Evolutionary conservation across 2,113 vertebrate genomes (phyloP).

Genomic region (Trinectes maculatus): DNA sequence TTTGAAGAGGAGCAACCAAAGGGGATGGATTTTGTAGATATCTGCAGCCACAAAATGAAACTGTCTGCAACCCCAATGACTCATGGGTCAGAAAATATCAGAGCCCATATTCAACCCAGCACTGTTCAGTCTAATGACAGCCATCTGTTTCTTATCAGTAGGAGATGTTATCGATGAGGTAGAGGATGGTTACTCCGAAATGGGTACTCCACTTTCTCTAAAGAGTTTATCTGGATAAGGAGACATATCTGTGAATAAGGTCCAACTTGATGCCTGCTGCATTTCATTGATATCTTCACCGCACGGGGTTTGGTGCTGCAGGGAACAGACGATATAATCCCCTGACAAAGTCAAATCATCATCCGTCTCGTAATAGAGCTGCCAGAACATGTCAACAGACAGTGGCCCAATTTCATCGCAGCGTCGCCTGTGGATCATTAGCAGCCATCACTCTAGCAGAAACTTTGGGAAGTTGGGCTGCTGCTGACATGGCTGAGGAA

Average conservation of each 20-base stretch:
- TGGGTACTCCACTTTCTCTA: slow-evolving; percentile 12
- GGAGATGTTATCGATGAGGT: slow-evolving; percentile 21
- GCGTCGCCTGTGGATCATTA: slow-evolving; percentile 67
- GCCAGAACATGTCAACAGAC: slow-evolving; percentile 69
- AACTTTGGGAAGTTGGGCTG: slow-evolving; percentile 57
- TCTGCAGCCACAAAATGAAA: slow-evolving; percentile 40
- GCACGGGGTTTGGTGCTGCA: slow-evolving; percentile 55
- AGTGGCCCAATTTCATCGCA: slow-evolving; percentile 66
- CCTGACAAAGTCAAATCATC: slow-evolving; percentile 63
- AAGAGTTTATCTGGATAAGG: slow-evolving; percentile 16
- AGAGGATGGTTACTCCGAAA: slow-evolving; percentile 7
- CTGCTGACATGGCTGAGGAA: slow-evolving; percentile 48
- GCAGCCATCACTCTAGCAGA: slow-evolving; percentile 51
- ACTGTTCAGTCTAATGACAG: slow-evolving; percentile 41
- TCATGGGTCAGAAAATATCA: slow-evolving; percentile 40
- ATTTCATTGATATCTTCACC: slow-evolving; percentile 66
- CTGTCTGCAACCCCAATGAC: slow-evolving; percentile 2
- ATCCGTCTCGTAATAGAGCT: slow-evolving; percentile 65
- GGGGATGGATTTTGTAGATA: slow-evolving; percentile 61
- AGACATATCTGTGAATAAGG: slow-evolving; percentile 44
- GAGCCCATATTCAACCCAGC: slow-evolving; percentile 9
- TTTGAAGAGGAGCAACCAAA: slow-evolving; percentile 63
- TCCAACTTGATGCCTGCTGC: slow-evolving; percentile 48
- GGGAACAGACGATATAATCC: slow-evolving; percentile 60
- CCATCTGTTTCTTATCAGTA: slow-evolving; percentile 34